Evolutionary conservation across 2,888 invertebrate genomes (phyloP).

Genomic region (Pimpla rufipes): DNA sequence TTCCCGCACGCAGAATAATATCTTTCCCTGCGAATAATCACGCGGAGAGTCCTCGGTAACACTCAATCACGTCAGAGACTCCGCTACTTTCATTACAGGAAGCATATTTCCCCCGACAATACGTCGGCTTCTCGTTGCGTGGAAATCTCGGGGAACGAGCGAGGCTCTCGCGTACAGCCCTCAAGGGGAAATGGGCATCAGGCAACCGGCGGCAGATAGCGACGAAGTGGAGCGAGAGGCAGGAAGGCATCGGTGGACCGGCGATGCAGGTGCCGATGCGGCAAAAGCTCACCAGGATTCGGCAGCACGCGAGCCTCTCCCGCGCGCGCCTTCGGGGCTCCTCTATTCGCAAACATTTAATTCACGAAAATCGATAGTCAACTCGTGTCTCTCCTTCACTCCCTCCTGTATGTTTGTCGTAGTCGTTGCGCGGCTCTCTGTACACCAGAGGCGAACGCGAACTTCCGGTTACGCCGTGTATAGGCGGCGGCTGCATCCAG

Average conservation of each 20-base stretch:
- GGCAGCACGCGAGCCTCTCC: conserved; percentile 64
- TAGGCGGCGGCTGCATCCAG: not conserved
- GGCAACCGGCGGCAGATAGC: conserved; percentile 2
- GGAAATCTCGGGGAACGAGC: not conserved
- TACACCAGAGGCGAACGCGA: not conserved
- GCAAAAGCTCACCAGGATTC: conserved; percentile 64
- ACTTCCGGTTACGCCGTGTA: conserved; percentile 6
- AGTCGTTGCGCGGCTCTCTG: not conserved
- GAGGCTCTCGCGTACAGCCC: conserved; percentile 1
- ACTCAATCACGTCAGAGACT: not conserved
- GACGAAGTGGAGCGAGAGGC: conserved; percentile 20
- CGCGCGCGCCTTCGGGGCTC: conserved; percentile 28
- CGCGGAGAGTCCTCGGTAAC: not conserved
- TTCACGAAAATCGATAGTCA: conserved; percentile 77
- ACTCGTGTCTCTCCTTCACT: conserved; percentile 5
- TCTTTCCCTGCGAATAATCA: not conserved
- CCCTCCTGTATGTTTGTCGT: not conserved
- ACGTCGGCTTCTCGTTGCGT: conserved; percentile 9
- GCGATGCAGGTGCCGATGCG: conserved; percentile 77
- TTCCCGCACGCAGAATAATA: not conserved
- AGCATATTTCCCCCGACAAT: conserved; percentile 19
- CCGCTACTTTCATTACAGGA: not conserved
- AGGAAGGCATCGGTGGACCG: conserved; percentile 52
- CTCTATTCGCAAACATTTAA: conserved; percentile 78
- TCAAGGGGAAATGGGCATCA: conserved; percentile 7